Evolutionary conservation across 2,797 vertebrate species (phyloP), one percentile per base, ranked within the genome.

Genomic region (Crocidura indochinensis): DNA sequence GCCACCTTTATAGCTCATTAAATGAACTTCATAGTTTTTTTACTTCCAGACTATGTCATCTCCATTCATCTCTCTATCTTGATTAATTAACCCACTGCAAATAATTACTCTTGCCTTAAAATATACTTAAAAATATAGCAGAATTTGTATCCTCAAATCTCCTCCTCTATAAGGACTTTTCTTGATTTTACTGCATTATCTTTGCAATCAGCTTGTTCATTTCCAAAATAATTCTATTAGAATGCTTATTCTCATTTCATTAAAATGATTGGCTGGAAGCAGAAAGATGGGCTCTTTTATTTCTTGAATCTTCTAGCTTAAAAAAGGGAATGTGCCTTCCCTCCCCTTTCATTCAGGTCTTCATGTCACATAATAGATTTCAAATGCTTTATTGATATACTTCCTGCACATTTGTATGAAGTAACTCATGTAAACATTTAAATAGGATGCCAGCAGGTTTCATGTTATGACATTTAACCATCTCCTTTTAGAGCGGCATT

Each of bases 1-100:
- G 44, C 72, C 84, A 74, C 47, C 65, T 64, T 74, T 86, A 62
- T 91, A 92, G 84, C 69, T 84, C 91, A 90, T 88, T 92, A 92
- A 91, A n/a, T 84, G 78, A 82, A 38, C 67, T 71, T 81, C 85
- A 15, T 49, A 44, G 73, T 56, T 85, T 84, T 22, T 44, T 82
- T 91, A 15, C 17, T 89, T 93, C 65, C 79, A 91, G 78, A 62
- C 78, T 87, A n/a, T 31, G 27, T 84, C 49, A 29, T 89, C 62
- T 29, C 47, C 84, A 31, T 56, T 75, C 86, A n/a, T 82, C 74
- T 87, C 65, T 88, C 68, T 89, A 67, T 73, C 67, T 84, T 53
- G 51, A 1, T 65, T 90, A 29, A 26, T 81, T 73, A 89, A 69
- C 88, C 87, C 82, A 56, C 31, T 89, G 73, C 68, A 78, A 82